Evolutionary conservation across 2,113 vertebrate species (phyloP).

Genomic region (Ailurus styani): DNA sequence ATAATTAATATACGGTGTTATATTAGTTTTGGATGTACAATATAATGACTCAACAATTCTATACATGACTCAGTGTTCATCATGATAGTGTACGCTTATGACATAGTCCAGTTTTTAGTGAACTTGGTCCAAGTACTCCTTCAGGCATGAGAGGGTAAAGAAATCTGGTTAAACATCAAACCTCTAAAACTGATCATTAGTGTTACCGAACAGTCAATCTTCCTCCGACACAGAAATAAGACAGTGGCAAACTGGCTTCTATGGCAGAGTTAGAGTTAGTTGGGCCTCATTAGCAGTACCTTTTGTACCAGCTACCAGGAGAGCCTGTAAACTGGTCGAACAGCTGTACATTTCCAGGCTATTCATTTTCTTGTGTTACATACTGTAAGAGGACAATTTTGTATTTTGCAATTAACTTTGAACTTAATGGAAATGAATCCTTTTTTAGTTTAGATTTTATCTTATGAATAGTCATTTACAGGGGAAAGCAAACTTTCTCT

Average conservation of each 20-base stretch:
- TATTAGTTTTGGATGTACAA: neutral
- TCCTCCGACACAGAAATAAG: neutral
- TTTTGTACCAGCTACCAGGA: neutral
- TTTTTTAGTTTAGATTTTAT: slow-evolving; percentile 26
- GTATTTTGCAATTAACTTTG: neutral
- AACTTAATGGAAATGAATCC: neutral
- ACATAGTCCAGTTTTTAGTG: slow-evolving; percentile 46
- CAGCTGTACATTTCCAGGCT: neutral
- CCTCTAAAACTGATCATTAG: neutral
- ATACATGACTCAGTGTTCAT: neutral
- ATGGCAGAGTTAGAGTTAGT: neutral
- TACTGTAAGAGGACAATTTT: neutral
- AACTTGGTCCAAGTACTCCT: slow-evolving; percentile 32
- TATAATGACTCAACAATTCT: neutral
- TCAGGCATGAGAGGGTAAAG: neutral
- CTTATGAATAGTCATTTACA: neutral
- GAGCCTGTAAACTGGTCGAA: neutral
- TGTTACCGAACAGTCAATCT: neutral
- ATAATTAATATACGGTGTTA: neutral
- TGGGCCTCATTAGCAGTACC: neutral
- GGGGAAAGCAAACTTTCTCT: neutral
- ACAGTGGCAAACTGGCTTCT: neutral
- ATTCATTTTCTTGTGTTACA: slow-evolving; percentile 21
- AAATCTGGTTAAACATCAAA: neutral
- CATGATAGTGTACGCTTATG: neutral